Base-by-base conservation (phyloP, 2,113 vertebrate genomes). In the Columba livia region DNA sequence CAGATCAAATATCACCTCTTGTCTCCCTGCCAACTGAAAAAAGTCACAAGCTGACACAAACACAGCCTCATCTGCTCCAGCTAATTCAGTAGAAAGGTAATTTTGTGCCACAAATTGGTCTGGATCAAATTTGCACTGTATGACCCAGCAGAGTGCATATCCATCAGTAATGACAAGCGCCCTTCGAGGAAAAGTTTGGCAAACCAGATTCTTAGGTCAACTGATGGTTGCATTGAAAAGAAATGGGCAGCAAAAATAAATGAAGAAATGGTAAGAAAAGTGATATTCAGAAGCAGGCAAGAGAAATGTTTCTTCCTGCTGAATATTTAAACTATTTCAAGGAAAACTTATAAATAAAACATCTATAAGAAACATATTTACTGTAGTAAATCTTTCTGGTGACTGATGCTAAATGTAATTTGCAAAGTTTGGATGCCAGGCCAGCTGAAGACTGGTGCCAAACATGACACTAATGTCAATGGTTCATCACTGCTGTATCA, bases 51-150 rank as follows among this genome's bases (percentile, higher is more conserved):
- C 56, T 54, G 47, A 65, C 36, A 89, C 34, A 79, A 85, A 71
- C 34, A 82, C 32, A 3, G 1, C 15, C 71, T 88, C 85, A 88
- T 66, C 75, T 8, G 4, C 64, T 77, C 40, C 31, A 34, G 50
- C 50, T 90, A 90, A 97, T 90, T 83, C 54, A 66, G 53, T 6
- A 77, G 50, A 90, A 90, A 80, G 47, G 34, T 51, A 64, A 80
- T 83, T 77, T 21, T 21, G 26, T 32, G 54, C 54, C 79, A 83
- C 36, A 36, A 56, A 50, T 10, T 48, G 31, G 82, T 77, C 44
- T 88, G n/a, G 29, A 90, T 61, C 70, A 71, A 84, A 87, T 56
- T 40, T 58, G n/a, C 11, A 38, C 11, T 38, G 38, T 38, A 38
- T 38, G 38, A 38, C 38, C 42, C 44, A 91, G 42, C 25, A 74